Base-by-base conservation (phyloP, 2,113 vertebrate genomes). In the Trichomycterus rosablanca region DNA sequence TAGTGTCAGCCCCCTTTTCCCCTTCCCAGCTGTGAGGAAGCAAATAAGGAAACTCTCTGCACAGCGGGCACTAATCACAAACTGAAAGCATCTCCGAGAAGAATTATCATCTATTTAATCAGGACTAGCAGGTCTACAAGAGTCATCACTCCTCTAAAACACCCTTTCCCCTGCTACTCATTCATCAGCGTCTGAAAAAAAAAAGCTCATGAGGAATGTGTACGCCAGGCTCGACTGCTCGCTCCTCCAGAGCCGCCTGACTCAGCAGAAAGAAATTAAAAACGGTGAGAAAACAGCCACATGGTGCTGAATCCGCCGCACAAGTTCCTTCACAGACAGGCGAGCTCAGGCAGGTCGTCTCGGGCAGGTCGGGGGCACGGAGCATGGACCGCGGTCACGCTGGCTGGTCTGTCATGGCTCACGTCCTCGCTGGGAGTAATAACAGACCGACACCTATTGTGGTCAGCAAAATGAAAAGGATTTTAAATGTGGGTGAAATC, bases 241-340 rank as follows among this genome's bases (percentile, higher is more conserved):
- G 23, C 70, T 28, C 30, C 26, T 48, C 43, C 48, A 54, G 55
- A 51, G 19, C 26, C 30, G 37, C 50, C 49, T 67, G 64, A 64
- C 43, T 74, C 60, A 68, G 48, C 46, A 69, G 22, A 69, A 75
- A 66, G 34, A 68, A 16, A 62, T 16, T 57, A 18, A 58, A n/a
- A 48, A 54, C 57, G 65, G 61, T 45, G 50, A 65, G 48, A 28
- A 23, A 37, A 5, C 15, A 35, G 60, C 34, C 52, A 57, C 24
- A 48, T 37, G 49, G 45, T 55, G 22, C 51, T 63, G 22, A 51
- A 58, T 40, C 45, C 20, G 51, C 20, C 23, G 43, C 32, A 9
- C 12, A 55, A 16, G 52, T 37, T 40, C 26, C 55, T 28, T n/a
- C 50, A n/a, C 10, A 34, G 42, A 39, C n/a, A n/a, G n/a, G n/a